A percentile compares a stretch with the other conserved stretches of the same genome.
phyloP scores from a whole-genome alignment of 37 sponge, comb jelly and placozoan species.

The Diacarnus erythraeanus region DNA sequence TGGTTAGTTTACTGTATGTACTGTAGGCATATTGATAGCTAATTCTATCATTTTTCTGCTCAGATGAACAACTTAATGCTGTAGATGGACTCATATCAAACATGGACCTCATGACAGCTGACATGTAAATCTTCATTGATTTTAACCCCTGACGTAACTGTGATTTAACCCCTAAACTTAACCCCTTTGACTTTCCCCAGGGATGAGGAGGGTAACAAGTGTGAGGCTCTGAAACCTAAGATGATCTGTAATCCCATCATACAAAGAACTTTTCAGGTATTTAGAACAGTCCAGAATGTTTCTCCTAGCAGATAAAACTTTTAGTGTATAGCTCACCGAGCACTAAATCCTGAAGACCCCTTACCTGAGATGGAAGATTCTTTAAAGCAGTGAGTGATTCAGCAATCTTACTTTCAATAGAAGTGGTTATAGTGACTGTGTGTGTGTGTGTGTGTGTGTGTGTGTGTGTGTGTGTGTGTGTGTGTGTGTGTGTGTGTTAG shows the following conservation, averaged over 20 bases:
- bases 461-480: too few species aligned
- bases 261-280: constrained; percentile 78
- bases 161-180: background rate
- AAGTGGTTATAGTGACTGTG: background rate
- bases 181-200: constrained; percentile 17
- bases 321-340: constrained; percentile 73
- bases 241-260: constrained; percentile 75
- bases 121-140: constrained; percentile 27
- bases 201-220: constrained; percentile 60
- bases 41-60: too few species aligned
- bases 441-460: constrained; percentile 4
- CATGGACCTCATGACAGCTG: constrained; percentile 82
- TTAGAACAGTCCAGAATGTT: background rate
- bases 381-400: constrained; percentile 40
- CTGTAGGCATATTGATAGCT: too few species aligned
- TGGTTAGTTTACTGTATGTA: too few species aligned
- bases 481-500: too few species aligned
- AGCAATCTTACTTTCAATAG: too few species aligned
- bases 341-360: constrained; percentile 55
- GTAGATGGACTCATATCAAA: constrained; percentile 73
- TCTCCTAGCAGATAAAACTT: background rate
- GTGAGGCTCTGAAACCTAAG: constrained; percentile 78
- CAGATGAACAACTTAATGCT: constrained; percentile 74
- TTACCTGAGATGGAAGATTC: constrained; percentile 75
- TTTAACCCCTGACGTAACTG: background rate